Percentiles rank a stretch among this genome's conserved stretches.
phyloP scores from a whole-genome alignment of 2,888 invertebrate genomes.

The Drosophila meridionalis region DNA sequence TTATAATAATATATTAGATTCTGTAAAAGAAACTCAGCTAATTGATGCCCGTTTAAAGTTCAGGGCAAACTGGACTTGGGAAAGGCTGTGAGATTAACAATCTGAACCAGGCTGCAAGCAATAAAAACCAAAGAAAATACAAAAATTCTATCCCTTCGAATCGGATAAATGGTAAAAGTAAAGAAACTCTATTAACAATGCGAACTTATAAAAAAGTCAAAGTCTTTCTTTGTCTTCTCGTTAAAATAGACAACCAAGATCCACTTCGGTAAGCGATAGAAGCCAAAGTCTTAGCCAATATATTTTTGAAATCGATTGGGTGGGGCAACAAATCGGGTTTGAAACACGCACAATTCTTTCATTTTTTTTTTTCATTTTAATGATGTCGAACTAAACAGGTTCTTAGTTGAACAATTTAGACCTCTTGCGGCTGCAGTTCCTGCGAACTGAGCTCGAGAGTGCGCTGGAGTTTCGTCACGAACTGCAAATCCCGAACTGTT shows the following conservation, averaged over 20 bases:
- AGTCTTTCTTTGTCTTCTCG: background rate
- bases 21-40: no score
- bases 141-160: background rate
- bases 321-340: background rate
- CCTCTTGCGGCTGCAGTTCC: constrained; percentile 36
- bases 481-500: constrained; percentile 47
- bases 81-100: background rate
- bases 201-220: background rate
- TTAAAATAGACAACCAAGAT: background rate
- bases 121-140: background rate
- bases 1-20: no score
- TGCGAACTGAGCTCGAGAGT: constrained; percentile 34
- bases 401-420: background rate
- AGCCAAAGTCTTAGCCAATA: background rate
- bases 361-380: background rate
- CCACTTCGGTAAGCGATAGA: no score
- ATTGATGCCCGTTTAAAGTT: background rate
- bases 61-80: background rate
- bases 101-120: background rate
- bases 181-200: background rate
- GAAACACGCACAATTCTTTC: background rate
- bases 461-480: constrained; percentile 59
- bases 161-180: background rate
- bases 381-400: background rate
- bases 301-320: background rate